phyloP scores from a whole-genome alignment of 1,140 invertebrate genomes.

The Drosophila pseudoananassae region DNA sequence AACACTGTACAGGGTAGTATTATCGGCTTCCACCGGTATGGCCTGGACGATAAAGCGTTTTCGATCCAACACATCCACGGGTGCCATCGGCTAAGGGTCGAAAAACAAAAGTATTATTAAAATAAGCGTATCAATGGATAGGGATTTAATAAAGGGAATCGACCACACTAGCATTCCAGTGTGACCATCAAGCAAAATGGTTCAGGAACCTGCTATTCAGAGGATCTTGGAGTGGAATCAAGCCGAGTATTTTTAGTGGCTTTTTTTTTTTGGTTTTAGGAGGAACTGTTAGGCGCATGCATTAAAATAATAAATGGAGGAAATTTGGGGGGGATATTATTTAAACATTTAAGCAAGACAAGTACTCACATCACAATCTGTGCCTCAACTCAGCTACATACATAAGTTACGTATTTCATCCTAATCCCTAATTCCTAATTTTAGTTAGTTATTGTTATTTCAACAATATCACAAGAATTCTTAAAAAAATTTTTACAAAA shows the following conservation, averaged over 20 bases:
- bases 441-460: slow-evolving; percentile 22
- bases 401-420: slow-evolving; percentile 43
- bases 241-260: slow-evolving; percentile 3
- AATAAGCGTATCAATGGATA: not conserved
- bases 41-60: slow-evolving; percentile 79
- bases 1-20: slow-evolving; percentile 72
- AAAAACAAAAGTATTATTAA: not conserved
- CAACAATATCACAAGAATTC: slow-evolving; percentile 25
- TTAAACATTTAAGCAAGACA: slow-evolving; percentile 30
- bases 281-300: slow-evolving; percentile 50
- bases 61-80: slow-evolving; percentile 58
- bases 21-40: slow-evolving; percentile 71
- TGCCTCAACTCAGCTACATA: slow-evolving; percentile 72
- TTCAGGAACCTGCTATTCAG: not conserved
- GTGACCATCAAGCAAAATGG: not conserved
- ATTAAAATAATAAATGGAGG: slow-evolving; percentile 7
- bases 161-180: not conserved
- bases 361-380: slow-evolving; percentile 66
- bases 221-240: not conserved
- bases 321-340: not conserved
- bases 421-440: slow-evolving; percentile 6
- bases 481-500: slow-evolving; percentile 4
- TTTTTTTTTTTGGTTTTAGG: slow-evolving; percentile 4
- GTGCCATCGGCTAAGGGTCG: slow-evolving; percentile 34
- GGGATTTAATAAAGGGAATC: not conserved